phyloP scores from a whole-genome alignment of 37 sponge, comb jelly and placozoan species.

The Mnemiopsis leidyi region DNA sequence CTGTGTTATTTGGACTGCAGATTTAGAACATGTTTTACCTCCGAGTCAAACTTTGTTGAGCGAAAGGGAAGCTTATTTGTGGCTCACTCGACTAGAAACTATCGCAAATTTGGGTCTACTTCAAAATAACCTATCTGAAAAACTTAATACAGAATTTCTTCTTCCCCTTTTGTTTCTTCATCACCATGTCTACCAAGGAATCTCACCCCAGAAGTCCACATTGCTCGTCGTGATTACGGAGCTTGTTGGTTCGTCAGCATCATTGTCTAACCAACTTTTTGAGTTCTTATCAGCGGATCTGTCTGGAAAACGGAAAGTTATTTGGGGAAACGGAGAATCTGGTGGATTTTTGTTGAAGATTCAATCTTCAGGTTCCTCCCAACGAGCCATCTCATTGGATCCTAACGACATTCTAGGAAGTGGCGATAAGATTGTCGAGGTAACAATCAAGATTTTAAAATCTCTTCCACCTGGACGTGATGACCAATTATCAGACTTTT shows the following conservation, averaged over 20 bases:
- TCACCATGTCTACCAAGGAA: not conserved
- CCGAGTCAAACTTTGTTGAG: not conserved
- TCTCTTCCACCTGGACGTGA: not conserved
- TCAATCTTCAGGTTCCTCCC: not conserved
- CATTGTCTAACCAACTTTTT: not conserved
- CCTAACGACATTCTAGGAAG: conserved; percentile 52
- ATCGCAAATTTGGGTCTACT: not conserved
- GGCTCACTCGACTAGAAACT: not conserved
- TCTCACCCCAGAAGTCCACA: not conserved
- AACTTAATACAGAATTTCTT: not conserved
- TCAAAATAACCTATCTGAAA: not conserved
- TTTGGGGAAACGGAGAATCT: not conserved
- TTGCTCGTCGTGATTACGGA: not conserved
- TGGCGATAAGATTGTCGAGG: not conserved
- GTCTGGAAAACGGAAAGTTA: not conserved
- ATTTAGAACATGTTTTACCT: not conserved
- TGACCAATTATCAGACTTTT: conserved; percentile 47
- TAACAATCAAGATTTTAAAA: not conserved
- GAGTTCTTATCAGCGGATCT: not conserved
- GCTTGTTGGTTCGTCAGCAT: not conserved
- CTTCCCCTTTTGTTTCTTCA: not conserved
- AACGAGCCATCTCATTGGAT: not conserved
- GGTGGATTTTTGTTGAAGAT: not conserved
- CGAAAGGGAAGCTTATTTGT: not conserved
- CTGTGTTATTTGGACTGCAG: not conserved